Base-by-base conservation (phyloP, 2,797 vertebrate species). In the Novumbra hubbsi region DNA sequence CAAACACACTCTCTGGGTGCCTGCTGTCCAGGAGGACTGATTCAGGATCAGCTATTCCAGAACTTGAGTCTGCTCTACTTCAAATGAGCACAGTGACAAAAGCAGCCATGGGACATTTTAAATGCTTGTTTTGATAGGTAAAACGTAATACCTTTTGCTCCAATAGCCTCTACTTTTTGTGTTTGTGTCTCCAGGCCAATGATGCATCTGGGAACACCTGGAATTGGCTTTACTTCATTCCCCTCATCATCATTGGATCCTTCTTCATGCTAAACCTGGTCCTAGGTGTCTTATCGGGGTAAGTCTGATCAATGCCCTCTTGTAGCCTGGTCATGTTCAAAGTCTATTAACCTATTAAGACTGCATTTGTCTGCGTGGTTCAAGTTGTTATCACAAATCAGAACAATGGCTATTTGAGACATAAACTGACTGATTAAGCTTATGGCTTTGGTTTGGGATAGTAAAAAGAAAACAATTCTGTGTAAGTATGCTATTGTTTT, bases 201-300 rank as follows among this genome's bases (percentile, higher is more conserved):
- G 96, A 99, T 0, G 96, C 96, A 0, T 93, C 92, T 0, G 98
- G 97, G 48, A 97, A 96, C 84, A 94, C 94, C 48, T 99, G 97
- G 97, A 99, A 99, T 85, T 99, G 98, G 98, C 92, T 98, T 38
- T 99, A 98, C 90, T 99, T 98, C 91, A 96, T 99, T 85, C 98
- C 97, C 0, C 96, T 99, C 90, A 99, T 99, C 93, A 97, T 99
- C 93, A 97, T 99, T 0, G 97, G 98, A 63, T 99, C 97, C 80
- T 99, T 99, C 92, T 99, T 99, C 93, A 99, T 99, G 98, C 96
- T 99, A 84, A 99, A 99, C 92, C 92, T 99, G 88, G 97, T 99
- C 68, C 93, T 99, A 76, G 97, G 98, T 0, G 97, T 99, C 83
- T 91, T 99, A 15, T 94, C 94, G 3, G 94, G 94, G 93, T 94